These are phyloP conservation scores for Megaceryle maxima DNA, from an alignment of 2,113 vertebrate species.

Conservation along the genomic window DNA sequence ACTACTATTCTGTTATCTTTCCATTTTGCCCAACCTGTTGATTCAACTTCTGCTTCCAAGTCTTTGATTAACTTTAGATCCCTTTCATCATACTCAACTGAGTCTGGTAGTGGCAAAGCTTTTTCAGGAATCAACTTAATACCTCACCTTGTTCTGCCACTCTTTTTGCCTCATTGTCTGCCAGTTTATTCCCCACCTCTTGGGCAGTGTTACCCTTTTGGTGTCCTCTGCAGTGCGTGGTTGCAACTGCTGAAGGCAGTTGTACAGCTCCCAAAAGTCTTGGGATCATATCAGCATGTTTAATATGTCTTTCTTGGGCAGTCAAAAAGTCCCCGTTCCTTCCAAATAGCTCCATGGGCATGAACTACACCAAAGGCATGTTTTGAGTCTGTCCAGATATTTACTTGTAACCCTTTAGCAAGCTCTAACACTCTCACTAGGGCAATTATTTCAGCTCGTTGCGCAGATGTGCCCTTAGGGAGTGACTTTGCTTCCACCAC, in stretches of 20 bases:
- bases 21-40: background rate
- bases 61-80: background rate
- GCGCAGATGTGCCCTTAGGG: background rate
- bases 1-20: background rate
- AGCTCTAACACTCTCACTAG: background rate
- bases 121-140: background rate
- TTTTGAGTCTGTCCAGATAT: background rate
- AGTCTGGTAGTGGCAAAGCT: background rate
- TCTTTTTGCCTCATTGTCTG: background rate
- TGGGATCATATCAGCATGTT: background rate
- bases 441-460: background rate
- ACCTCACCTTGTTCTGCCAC: background rate
- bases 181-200: background rate
- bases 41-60: background rate
- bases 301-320: background rate
- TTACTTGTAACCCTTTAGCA: background rate
- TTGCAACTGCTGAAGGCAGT: background rate
- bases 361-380: background rate
- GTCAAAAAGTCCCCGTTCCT: background rate
- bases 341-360: no score
- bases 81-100: no score
- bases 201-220: background rate
- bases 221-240: background rate
- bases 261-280: background rate
- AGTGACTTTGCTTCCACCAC: background rate